These are phyloP conservation scores for Ptychadena robeensis DNA, from an alignment of 2,797 vertebrate genomes.

Conservation along the genomic window DNA sequence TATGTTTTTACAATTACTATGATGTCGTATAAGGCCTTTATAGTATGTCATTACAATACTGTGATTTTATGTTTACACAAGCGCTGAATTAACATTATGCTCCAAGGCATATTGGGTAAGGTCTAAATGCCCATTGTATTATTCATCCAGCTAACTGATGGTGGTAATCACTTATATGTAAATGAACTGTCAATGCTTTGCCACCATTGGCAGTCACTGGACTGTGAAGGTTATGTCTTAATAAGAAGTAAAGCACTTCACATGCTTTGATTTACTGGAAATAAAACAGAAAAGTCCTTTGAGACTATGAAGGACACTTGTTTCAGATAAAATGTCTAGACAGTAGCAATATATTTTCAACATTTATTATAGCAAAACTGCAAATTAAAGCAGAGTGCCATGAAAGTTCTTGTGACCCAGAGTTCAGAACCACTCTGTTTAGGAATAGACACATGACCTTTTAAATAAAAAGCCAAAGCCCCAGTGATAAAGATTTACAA, in stretches of 20 bases:
- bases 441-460: conserved; percentile 66
- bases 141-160: conserved; percentile 87
- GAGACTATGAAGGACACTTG: conserved; percentile 87
- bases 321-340: conserved; percentile 86
- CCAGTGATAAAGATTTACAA: conserved; percentile 36
- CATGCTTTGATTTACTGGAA: conserved; percentile 94
- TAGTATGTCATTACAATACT: conserved; percentile 57
- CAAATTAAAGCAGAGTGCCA: conserved; percentile 80
- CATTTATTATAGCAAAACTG: conserved; percentile 83
- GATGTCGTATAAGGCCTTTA: neutral
- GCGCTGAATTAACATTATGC: conserved; percentile 76
- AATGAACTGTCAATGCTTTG: conserved; percentile 87
- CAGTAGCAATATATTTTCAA: conserved; percentile 83
- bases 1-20: neutral
- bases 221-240: conserved; percentile 95
- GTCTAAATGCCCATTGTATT: conserved; percentile 84
- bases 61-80: conserved; percentile 74
- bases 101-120: conserved; percentile 82
- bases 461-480: conserved; percentile 61
- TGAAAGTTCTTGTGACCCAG: conserved; percentile 78
- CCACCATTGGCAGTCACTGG: conserved; percentile 82
- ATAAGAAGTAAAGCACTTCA: conserved; percentile 86
- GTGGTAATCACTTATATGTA: conserved; percentile 94
- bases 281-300: conserved; percentile 91
- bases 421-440: conserved; percentile 75